Evolutionary conservation across 2,797 vertebrate species (phyloP).

Genomic region (Spondyliosoma cantharus): DNA sequence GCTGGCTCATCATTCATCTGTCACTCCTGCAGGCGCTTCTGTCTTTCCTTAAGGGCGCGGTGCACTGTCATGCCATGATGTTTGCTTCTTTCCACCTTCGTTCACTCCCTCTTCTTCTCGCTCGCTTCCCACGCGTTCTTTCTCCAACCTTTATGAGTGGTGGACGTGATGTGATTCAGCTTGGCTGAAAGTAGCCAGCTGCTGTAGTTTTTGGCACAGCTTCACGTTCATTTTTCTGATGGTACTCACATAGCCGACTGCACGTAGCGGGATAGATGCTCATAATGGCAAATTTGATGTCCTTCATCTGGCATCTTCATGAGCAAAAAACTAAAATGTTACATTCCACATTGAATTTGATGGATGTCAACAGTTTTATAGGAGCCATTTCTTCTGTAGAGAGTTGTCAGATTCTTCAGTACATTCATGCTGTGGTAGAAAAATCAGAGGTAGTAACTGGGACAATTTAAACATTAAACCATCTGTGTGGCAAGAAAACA

Average conservation of each 20-base stretch:
- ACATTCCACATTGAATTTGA: not conserved
- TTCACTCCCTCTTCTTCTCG: conserved; percentile 50
- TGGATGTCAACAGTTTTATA: not conserved
- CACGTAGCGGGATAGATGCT: not conserved
- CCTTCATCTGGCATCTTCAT: conserved; percentile 24
- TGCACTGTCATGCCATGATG: conserved; percentile 39
- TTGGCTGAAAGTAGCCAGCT: conserved; percentile 55
- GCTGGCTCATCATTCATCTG: conserved; percentile 38
- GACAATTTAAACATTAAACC: not conserved
- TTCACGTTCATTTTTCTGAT: conserved; percentile 8
- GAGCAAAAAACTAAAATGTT: not conserved
- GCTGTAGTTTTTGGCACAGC: conserved; percentile 16
- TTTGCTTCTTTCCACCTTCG: conserved; percentile 36
- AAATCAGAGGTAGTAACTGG: too few species aligned
- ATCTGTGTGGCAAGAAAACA: not conserved
- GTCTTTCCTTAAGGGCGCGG: conserved; percentile 7
- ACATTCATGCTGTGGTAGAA: not conserved
- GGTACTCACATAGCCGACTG: conserved; percentile 5
- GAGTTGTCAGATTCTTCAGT: not conserved
- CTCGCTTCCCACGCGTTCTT: conserved; percentile 32
- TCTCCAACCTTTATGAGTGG: conserved; percentile 14
- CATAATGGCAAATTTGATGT: conserved; percentile 14
- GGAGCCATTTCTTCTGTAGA: not conserved
- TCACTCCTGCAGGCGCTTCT: conserved; percentile 25
- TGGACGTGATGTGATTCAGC: conserved; percentile 27